Evolutionary conservation across 2,888 invertebrate species (phyloP), one percentile per base, ranked within the genome.

Genomic region (Entomobrya multifasciata): DNA sequence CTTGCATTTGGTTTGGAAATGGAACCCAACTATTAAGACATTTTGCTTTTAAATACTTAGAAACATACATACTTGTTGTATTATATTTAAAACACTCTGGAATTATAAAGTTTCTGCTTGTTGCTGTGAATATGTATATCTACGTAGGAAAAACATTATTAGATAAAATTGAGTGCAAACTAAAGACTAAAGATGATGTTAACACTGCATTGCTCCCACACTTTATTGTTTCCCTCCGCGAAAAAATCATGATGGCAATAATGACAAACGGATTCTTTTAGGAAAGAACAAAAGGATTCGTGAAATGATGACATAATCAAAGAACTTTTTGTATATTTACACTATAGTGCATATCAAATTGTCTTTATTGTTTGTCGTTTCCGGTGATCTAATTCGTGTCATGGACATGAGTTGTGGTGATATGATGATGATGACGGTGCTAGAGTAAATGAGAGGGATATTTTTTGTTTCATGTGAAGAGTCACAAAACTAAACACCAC

Each of bases 241-340:
- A 47, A 70, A 70, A 27, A 13, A 47, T 17, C 11, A 22, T 67
- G 62, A 57, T 25, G 22, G 25, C 25, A n/a, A 27, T 62, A 30
- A 13, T 20, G 67, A 67, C 44, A 44, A 67, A 44, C 20, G 5
- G 47, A 44, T 67, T 67, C 44, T 44, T 67, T 30, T 30, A 30
- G 57, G 36, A 13, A 41, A 78, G 62, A 78, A 62, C 65, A 67
- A 67, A 76, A 83, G 41, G 41, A 62, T 78, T 85, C 70, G 85
- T 85, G 74, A 86, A 74, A 57, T 80, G 86, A 86, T 80, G 86
- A 80, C 80, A 86, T 86, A 86, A 85, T 85, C 77, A 85, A 72
- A 74, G 44, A 55, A 10, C 27, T 52, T 55, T 30, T 74, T 55
- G 52, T 52, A 25, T 74, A 49, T 8, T 15, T 47, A 52, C 5